A percentile compares a stretch with the other conserved stretches of the same genome.
These are phyloP conservation scores for Varanus salvator DNA, from an alignment of 2,113 vertebrate species.

Conservation along the genomic window DNA sequence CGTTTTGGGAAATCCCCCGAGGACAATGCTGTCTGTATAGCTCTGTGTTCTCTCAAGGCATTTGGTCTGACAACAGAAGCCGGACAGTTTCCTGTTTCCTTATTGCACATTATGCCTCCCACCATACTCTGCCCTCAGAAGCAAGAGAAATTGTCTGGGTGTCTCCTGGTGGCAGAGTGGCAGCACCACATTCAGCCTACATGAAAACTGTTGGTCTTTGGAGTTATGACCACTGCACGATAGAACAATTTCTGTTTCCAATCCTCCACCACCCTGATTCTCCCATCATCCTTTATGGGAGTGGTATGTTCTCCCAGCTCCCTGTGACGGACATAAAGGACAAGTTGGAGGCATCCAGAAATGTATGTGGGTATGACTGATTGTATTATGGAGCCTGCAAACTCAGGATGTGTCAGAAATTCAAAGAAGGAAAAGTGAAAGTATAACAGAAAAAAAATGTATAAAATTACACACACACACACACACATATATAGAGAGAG, in stretches of 20 bases:
- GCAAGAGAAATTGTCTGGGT: accelerated
- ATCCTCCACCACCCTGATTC: background rate
- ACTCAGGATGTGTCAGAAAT: background rate
- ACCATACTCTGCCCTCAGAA: background rate
- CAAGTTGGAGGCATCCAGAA: background rate
- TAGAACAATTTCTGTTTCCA: background rate
- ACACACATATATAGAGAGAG: no score
- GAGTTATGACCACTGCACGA: background rate
- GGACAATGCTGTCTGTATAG: background rate
- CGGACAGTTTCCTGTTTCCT: background rate
- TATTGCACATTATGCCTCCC: background rate
- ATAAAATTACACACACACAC: no score
- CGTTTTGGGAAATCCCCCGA: background rate
- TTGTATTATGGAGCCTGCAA: background rate
- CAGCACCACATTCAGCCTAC: accelerated
- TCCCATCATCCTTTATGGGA: background rate
- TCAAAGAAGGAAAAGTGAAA: background rate
- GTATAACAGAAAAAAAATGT: no score
- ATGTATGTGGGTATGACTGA: background rate
- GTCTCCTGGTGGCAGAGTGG: background rate
- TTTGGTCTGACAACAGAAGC: background rate
- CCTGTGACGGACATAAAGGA: background rate
- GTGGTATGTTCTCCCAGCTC: background rate
- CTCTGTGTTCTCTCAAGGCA: slow-evolving; percentile 29
- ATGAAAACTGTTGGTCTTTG: background rate